Conservation (phyloP, 2,797 vertebrate species). For the Clamator glandarius region DNA sequence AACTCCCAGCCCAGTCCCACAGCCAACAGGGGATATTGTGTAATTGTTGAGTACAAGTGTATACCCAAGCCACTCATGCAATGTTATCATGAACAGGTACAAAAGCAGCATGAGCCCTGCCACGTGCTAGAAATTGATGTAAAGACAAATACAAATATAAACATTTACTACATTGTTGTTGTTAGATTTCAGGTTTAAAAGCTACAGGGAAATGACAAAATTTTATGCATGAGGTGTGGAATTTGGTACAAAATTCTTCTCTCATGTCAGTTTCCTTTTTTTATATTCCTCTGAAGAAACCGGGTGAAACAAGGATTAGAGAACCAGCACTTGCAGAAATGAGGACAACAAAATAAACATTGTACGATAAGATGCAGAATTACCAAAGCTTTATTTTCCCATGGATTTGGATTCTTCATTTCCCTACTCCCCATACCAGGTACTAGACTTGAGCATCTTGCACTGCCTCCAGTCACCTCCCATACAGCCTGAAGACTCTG, state of each 20-base stretch:
- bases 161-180: neutral
- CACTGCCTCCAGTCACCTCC: neutral
- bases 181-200: neutral
- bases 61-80: neutral
- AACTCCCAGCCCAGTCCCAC: neutral
- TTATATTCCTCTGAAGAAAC: conserved; percentile 14
- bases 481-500: neutral
- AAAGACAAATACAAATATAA: fast-evolving
- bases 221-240: fast-evolving
- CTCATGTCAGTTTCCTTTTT: neutral
- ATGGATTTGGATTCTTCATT: neutral
- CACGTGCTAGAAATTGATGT: fast-evolving
- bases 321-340: neutral
- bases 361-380: neutral
- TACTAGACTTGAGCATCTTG: neutral
- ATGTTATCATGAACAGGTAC: neutral
- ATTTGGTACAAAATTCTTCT: neutral
- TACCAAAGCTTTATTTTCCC: neutral
- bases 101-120: neutral
- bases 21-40: neutral
- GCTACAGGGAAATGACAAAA: neutral
- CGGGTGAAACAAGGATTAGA: neutral
- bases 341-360: neutral
- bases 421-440: neutral
- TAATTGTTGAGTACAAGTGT: neutral